Evolutionary conservation across 2,797 vertebrate species (phyloP).

Genomic region (Varecia variegata): DNA sequence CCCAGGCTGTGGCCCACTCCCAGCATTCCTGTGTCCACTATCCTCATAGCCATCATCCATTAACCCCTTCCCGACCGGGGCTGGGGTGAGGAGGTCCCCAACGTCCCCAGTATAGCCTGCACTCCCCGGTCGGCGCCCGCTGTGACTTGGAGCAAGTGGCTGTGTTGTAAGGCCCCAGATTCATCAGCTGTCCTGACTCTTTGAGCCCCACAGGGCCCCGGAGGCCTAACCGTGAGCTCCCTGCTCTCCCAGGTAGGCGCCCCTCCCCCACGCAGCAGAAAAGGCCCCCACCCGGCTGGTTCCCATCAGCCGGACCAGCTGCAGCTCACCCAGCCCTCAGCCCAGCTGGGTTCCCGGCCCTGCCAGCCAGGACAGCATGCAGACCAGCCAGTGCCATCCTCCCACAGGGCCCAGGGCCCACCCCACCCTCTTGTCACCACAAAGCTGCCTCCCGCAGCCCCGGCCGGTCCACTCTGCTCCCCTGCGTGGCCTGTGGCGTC

Average conservation of each 20-base stretch:
- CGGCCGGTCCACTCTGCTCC: no score
- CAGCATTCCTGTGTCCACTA: fast-evolving
- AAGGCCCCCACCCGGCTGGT: background rate
- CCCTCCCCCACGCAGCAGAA: fast-evolving
- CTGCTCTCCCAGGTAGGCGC: fast-evolving
- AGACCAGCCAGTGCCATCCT: background rate
- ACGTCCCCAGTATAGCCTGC: background rate
- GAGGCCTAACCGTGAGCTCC: fast-evolving
- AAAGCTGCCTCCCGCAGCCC: background rate
- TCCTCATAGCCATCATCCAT: fast-evolving
- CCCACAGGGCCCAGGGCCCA: background rate
- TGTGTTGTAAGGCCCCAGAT: background rate
- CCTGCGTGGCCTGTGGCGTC: fast-evolving
- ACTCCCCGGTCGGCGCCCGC: fast-evolving
- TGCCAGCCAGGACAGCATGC: background rate
- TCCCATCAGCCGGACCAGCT: no score
- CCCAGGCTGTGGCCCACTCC: background rate
- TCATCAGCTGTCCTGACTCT: background rate
- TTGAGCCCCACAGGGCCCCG: no score
- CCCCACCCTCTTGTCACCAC: no score
- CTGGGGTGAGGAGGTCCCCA: background rate
- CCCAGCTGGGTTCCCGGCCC: fast-evolving
- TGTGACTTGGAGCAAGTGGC: background rate
- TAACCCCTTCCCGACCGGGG: background rate
- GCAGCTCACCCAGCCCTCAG: no score